Evolutionary conservation across 2,888 invertebrate genomes (phyloP), one percentile per base, ranked within the genome.

Genomic region (Mesorhabditis sp.): DNA sequence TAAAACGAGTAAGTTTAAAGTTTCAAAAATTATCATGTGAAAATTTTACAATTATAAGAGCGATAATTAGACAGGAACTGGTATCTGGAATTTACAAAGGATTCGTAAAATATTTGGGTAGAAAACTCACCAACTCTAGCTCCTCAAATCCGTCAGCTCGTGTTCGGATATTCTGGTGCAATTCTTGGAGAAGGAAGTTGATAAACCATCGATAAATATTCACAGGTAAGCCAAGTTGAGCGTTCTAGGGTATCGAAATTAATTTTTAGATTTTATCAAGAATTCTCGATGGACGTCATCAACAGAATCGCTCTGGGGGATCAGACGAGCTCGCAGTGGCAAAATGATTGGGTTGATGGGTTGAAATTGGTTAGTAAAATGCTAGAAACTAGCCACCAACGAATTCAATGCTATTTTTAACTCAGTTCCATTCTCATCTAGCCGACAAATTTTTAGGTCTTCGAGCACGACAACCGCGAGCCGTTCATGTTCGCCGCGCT

Each of bases 231-330:
- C n/a, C n/a, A n/a, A n/a, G n/a, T n/a, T n/a, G n/a, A n/a, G n/a
- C n/a, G n/a, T n/a, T n/a, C n/a, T n/a, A n/a, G n/a, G n/a, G n/a
- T n/a, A n/a, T n/a, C n/a, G n/a, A n/a, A n/a, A n/a, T n/a, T n/a
- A n/a, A n/a, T n/a, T 28, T 28, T 28, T 50, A 50, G 58, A 50
- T 50, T 13, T 50, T 50, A 50, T 2, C 58, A 50, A 50, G 58
- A 50, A 50, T 50, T 50, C 58, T 50, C 58, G n/a, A 50, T 50
- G 58, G 58, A 50, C 58, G 58, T 50, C 10, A 50, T 50, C 58
- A 50, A 50, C 58, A 10, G 58, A n/a, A 13, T 50, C 2, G 58
- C 58, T 1, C n/a, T 50, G 58, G 58, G 58, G 7, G 58, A 50
- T 10, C 7, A 50, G 58, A 50, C 10, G 58, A 50, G 58, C n/a